Conservation (phyloP, 2,113 vertebrate genomes). For the Camelus dromedarius region DNA sequence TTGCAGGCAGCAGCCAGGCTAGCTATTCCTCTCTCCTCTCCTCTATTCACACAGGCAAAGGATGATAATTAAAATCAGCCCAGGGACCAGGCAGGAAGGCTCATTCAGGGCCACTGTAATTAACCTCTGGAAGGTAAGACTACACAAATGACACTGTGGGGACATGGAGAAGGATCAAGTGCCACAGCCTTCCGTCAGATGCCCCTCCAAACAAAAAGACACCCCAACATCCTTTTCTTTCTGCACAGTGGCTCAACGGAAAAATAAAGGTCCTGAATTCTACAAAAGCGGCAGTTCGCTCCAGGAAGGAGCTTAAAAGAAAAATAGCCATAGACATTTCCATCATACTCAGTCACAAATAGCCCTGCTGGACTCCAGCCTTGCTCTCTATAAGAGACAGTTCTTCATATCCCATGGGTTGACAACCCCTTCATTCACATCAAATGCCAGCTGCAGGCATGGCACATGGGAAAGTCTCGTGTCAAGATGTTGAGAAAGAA, state of each 20-base stretch:
- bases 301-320: conserved; percentile 47
- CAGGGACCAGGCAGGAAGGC: conserved; percentile 74
- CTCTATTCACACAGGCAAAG: conserved; percentile 72
- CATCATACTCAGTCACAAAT: neutral
- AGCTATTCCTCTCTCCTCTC: conserved; percentile 58
- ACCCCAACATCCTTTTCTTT: conserved; percentile 30
- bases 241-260: conserved; percentile 65
- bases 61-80: conserved; percentile 85
- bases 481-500: neutral
- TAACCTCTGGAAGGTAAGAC: conserved; percentile 85
- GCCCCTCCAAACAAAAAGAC: conserved; percentile 60
- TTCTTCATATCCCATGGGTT: conserved; percentile 56
- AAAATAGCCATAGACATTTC: conserved; percentile 26
- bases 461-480: neutral
- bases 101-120: conserved; percentile 77
- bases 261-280: neutral
- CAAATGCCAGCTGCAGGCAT: conserved; percentile 36
- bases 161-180: conserved; percentile 64
- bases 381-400: neutral
- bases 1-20: conserved; percentile 63
- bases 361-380: neutral
- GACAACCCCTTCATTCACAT: conserved; percentile 42
- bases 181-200: conserved; percentile 57
- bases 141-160: conserved; percentile 62
- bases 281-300: neutral